A percentile compares a stretch with the other conserved stretches of the same genome.
Evolutionary conservation across 2,797 vertebrate species (phyloP).

Genomic region (Garrulus glandarius): DNA sequence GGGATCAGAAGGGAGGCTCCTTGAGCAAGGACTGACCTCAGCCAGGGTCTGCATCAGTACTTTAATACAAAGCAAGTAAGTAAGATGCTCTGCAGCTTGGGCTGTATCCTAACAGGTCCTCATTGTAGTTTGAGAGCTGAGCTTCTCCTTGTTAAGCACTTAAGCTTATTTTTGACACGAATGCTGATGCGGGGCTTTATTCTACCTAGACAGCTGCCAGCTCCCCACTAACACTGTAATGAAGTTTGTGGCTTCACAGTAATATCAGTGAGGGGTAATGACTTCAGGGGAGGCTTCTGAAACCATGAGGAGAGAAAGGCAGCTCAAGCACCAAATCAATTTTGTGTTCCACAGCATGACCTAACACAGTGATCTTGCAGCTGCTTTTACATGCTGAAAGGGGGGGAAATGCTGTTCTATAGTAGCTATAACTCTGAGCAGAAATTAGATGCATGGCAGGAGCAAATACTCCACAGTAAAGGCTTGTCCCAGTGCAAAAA

Average conservation of each 20-base stretch:
- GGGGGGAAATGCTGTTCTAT: background rate
- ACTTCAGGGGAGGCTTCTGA: background rate
- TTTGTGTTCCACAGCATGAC: background rate
- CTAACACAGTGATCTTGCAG: background rate
- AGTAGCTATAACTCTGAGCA: background rate
- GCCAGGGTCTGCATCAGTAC: fast-evolving
- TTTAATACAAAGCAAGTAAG: fast-evolving
- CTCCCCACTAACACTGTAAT: background rate
- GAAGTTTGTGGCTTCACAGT: background rate
- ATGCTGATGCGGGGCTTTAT: background rate
- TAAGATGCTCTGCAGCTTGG: background rate
- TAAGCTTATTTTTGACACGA: fast-evolving
- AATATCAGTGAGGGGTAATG: background rate
- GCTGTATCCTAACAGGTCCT: background rate
- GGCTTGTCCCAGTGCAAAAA: background rate
- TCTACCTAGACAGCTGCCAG: background rate
- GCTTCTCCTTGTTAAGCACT: background rate
- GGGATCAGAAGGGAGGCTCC: background rate
- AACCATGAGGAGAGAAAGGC: background rate
- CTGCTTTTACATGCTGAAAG: background rate
- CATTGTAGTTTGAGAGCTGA: fast-evolving
- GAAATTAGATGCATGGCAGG: background rate
- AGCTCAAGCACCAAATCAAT: background rate
- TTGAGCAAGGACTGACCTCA: background rate
- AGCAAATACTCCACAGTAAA: background rate